These are phyloP conservation scores for Apoda limacodes DNA, from an alignment of 2,888 invertebrate species.

Conservation along the genomic window DNA sequence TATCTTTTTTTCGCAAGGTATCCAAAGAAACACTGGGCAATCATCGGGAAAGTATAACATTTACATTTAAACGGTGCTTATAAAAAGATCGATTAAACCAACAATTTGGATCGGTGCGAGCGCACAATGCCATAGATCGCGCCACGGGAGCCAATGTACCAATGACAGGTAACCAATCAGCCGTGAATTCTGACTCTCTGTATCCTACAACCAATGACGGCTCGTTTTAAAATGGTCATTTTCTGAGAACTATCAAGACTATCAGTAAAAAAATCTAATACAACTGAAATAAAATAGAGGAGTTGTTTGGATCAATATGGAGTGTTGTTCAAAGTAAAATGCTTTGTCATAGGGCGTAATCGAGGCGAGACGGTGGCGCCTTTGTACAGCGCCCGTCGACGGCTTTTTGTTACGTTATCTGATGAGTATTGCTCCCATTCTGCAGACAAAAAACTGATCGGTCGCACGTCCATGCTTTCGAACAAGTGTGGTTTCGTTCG, in stretches of 20 bases:
- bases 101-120: conserved; percentile 51
- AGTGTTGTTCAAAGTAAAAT: conserved; percentile 58
- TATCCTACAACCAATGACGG: background rate
- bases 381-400: conserved; percentile 57
- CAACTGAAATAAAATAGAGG: conserved; percentile 55
- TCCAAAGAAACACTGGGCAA: too few species aligned
- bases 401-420: conserved; percentile 62
- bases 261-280: conserved; percentile 58
- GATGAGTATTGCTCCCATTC: conserved; percentile 68
- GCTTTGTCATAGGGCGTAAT: conserved; percentile 68
- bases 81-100: conserved; percentile 62
- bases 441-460: conserved; percentile 47
- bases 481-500: conserved; percentile 13
- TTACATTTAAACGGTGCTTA: conserved; percentile 42
- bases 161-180: conserved; percentile 25
- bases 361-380: conserved; percentile 63
- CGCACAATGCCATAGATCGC: conserved; percentile 59
- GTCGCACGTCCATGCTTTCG: conserved; percentile 26
- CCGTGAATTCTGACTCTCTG: conserved; percentile 18
- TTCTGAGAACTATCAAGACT: conserved; percentile 19
- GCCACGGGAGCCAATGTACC: conserved; percentile 44
- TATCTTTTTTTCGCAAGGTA: too few species aligned
- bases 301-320: conserved; percentile 68
- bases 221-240: background rate
- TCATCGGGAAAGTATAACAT: conserved; percentile 34